A percentile compares a stretch with the other conserved stretches of the same genome.
phyloP scores from a whole-genome alignment of 2,113 vertebrate genomes.

The Pyrgilauda ruficollis region DNA sequence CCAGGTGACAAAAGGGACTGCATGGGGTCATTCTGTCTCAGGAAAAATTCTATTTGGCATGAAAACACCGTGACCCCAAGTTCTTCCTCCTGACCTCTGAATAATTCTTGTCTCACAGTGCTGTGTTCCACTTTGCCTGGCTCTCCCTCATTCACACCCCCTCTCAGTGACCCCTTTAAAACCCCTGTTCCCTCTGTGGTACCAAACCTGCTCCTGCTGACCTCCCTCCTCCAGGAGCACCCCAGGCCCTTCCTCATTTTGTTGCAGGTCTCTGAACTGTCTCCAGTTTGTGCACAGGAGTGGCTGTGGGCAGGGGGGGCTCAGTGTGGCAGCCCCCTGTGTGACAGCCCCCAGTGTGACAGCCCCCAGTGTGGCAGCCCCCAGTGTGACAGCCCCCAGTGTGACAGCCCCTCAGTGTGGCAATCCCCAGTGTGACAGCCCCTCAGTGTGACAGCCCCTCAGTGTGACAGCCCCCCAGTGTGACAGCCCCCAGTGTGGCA shows the following conservation, averaged over 20 bases:
- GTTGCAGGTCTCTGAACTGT: background rate
- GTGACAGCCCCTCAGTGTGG: too few relatives aligned
- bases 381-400: too few relatives aligned
- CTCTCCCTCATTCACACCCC: accelerated
- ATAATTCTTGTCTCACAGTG: background rate
- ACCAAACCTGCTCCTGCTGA: background rate
- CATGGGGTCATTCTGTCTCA: background rate
- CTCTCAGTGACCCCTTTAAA: background rate
- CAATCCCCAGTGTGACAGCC: too few relatives aligned
- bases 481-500: too few relatives aligned
- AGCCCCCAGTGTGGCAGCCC: background rate
- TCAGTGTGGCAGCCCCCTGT: background rate
- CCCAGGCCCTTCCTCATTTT: background rate
- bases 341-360: too few relatives aligned
- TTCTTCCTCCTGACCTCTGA: background rate
- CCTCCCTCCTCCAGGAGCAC: background rate
- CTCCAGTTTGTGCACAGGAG: background rate
- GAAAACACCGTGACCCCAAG: background rate
- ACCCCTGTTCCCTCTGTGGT: accelerated
- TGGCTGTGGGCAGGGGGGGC: background rate
- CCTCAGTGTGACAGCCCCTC: too few relatives aligned
- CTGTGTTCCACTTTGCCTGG: background rate
- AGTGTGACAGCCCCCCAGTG: too few relatives aligned
- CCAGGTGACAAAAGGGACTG: background rate
- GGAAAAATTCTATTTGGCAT: background rate